Evolutionary conservation across 1,140 invertebrate species (phyloP), one percentile per base, ranked within the genome.

Genomic region (Adoxophyes honmai): DNA sequence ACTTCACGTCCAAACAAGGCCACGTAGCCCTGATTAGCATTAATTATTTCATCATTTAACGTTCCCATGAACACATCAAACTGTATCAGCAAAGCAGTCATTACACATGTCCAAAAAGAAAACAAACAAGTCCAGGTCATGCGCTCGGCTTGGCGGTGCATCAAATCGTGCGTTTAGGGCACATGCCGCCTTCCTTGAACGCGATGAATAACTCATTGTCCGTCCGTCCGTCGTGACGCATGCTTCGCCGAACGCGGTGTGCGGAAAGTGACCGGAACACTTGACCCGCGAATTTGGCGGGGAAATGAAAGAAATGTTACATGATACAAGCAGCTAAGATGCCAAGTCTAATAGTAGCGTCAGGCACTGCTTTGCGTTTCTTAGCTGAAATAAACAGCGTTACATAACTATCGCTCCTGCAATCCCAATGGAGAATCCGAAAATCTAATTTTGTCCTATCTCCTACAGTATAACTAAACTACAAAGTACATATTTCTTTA

Each of bases 141-240:
- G 68, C 74, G 70, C 61, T 58, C 64, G 61, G 61, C 52, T 66
- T 62, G 66, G 64, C 63, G 64, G 69, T 58, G 71, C 78, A 73
- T 66, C 81, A 73, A 84, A 78, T 83, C 74, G 81, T 81, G 81
- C 81, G 75, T 85, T 77, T 71, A 78, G 72, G 69, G 68, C 82
- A 78, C 78, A 82, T 84, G 81, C 82, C 85, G 78, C 76, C 73
- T 88, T 81, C 77, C 62, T 68, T 79, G 82, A 88, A 86, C 73
- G 70, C 80, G 76, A 88, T 88, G 85, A 88, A 86, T 88, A 88
- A 88, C 81, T 81, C 85, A 88, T 88, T 88, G 85, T 85, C 57
- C 78, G 76, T 81, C 71, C 81, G 75, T 78, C 73, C 75, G 78
- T 68, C 75, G 75, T 88, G 85, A 88, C 85, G 82, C 81, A 83